Percentiles rank a stretch among this genome's conserved stretches.
These are phyloP conservation scores for Stomatorhinus ivindoensis DNA, from an alignment of 2,113 vertebrate genomes.

Conservation along the genomic window DNA sequence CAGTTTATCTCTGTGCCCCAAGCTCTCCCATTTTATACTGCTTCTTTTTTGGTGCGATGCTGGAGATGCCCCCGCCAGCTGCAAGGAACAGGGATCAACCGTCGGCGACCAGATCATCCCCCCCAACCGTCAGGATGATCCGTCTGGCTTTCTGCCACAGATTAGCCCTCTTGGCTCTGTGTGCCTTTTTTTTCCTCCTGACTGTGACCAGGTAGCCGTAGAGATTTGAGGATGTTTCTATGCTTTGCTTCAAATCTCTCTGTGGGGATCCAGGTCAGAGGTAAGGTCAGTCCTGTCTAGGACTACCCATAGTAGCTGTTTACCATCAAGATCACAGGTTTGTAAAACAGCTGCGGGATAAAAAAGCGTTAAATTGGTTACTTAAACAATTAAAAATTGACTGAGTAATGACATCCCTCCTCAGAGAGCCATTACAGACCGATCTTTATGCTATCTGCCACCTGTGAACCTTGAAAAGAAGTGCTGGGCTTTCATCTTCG, in stretches of 20 bases:
- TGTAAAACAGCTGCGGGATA: neutral
- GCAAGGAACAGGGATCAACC: neutral
- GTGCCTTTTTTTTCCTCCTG: neutral
- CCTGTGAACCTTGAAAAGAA: neutral
- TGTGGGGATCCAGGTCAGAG: neutral
- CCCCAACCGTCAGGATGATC: slow-evolving; percentile 19
- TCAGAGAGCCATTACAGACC: neutral
- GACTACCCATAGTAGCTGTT: neutral
- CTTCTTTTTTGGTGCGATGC: neutral
- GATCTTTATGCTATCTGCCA: neutral
- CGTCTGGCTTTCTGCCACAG: neutral
- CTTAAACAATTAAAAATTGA: neutral
- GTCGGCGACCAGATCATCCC: slow-evolving; percentile 27
- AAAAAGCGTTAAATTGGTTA: neutral
- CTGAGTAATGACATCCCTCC: neutral
- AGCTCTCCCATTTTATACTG: neutral
- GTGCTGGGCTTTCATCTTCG: neutral
- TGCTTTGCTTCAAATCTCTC: neutral
- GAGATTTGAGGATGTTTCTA: neutral
- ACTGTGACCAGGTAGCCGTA: neutral
- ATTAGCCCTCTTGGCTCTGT: neutral
- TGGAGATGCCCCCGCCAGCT: neutral
- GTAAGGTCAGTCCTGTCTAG: neutral
- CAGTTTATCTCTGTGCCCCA: neutral
- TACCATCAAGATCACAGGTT: neutral